These are phyloP conservation scores for Amazona guildingii DNA, from an alignment of 2,113 vertebrate genomes.

Conservation along the genomic window DNA sequence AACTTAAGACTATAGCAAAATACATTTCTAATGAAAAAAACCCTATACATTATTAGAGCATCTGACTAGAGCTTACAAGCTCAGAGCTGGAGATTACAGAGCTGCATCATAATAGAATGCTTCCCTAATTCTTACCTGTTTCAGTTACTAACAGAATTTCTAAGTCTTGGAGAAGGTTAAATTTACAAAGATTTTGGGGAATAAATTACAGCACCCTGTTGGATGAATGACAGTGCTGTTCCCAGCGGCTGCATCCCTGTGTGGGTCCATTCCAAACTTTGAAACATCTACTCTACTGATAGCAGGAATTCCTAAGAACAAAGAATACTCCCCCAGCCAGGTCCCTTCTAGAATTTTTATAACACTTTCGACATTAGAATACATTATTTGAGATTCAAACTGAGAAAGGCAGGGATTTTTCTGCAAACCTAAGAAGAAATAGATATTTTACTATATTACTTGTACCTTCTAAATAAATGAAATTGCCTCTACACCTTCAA, in stretches of 20 bases:
- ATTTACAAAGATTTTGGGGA: background rate
- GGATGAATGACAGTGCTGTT: background rate
- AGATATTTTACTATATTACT: background rate
- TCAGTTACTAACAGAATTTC: background rate
- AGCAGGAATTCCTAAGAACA: background rate
- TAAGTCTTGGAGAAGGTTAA: background rate
- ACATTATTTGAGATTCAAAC: background rate
- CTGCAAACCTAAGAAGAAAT: background rate
- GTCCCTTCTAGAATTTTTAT: background rate
- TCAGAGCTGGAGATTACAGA: background rate
- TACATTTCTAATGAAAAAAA: background rate
- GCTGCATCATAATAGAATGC: fast-evolving
- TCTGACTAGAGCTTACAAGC: background rate
- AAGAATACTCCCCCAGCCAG: background rate
- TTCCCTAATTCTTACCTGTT: background rate
- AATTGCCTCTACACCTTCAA: background rate
- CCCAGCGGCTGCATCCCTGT: background rate
- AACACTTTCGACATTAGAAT: background rate
- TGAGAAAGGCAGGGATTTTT: background rate
- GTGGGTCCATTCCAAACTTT: background rate
- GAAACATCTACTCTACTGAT: background rate
- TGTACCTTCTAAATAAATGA: background rate
- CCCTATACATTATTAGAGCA: background rate
- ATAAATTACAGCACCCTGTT: background rate
- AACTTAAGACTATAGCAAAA: background rate